These are phyloP conservation scores for Lissonota sp. DNA, from an alignment of 2,888 invertebrate species.

Conservation along the genomic window DNA sequence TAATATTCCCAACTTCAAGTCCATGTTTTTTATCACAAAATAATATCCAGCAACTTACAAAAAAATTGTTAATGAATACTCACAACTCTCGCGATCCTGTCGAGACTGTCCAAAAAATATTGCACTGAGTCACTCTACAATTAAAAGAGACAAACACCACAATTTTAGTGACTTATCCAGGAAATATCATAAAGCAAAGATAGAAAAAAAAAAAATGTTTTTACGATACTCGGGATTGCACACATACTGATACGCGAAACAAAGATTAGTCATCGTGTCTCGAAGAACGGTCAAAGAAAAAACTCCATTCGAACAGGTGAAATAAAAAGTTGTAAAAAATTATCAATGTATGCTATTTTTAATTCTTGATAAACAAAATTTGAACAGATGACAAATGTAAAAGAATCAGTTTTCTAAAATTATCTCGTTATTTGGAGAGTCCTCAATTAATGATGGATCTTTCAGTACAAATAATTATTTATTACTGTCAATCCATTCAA, in stretches of 20 bases:
- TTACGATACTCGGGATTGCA: conserved; percentile 33
- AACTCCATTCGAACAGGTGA: too few species aligned
- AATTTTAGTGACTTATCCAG: conserved; percentile 38
- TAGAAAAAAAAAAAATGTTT: conserved; percentile 12
- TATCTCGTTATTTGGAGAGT: too few species aligned
- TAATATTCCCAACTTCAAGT: not conserved
- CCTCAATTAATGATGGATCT: too few species aligned
- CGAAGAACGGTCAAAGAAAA: not conserved
- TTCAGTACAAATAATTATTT: too few species aligned
- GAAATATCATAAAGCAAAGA: conserved; percentile 31
- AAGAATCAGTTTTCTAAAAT: too few species aligned
- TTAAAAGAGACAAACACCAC: conserved; percentile 76
- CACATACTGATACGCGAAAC: conserved; percentile 5
- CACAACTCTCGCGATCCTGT: conserved; percentile 91
- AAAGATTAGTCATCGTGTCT: conserved; percentile 13
- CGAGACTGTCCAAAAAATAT: conserved; percentile 97
- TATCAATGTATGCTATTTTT: too few species aligned
- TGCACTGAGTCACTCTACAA: conserved; percentile 97
- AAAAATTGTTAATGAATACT: conserved; percentile 68
- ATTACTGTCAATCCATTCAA: too few species aligned
- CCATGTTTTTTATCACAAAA: not conserved
- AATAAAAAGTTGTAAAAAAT: too few species aligned
- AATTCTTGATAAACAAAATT: too few species aligned
- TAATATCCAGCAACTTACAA: not conserved
- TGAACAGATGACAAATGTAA: too few species aligned